phyloP scores from a whole-genome alignment of 2,888 invertebrate species.

The Laothoe populi region DNA sequence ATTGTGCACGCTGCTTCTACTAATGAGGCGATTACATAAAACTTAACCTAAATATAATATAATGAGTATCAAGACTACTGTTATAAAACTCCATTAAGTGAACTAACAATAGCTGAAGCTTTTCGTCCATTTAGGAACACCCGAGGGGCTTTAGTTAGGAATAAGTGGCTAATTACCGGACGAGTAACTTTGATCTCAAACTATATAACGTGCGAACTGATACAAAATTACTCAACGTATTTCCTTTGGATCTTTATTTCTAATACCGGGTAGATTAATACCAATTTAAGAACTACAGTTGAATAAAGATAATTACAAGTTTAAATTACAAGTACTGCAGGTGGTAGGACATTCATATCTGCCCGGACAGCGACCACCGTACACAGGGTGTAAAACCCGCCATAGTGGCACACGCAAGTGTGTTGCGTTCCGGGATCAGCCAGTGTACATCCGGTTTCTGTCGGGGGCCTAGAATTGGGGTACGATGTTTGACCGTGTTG shows the following conservation, averaged over 20 bases:
- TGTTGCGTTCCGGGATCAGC: no score
- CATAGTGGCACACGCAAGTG: no score
- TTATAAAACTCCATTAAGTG: conserved; percentile 27
- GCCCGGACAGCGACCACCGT: no score
- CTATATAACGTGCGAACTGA: conserved; percentile 16
- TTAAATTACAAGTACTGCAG: no score
- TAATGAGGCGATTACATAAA: background rate
- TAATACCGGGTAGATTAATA: background rate
- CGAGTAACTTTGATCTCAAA: conserved; percentile 12
- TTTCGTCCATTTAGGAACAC: conserved; percentile 12
- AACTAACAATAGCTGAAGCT: conserved; percentile 19
- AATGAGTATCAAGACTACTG: background rate
- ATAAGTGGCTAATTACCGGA: conserved; percentile 25
- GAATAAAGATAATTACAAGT: no score
- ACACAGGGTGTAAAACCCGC: no score
- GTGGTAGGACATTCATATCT: no score
- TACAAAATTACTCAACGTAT: conserved; percentile 4
- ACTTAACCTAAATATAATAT: background rate
- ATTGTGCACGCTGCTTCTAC: no score
- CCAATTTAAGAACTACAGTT: background rate
- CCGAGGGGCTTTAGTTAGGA: conserved; percentile 15
- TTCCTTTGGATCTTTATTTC: conserved; percentile 9
- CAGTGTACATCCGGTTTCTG: no score
- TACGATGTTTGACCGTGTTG: no score
- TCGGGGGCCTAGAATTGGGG: no score